Evolutionary conservation across 2,113 vertebrate species (phyloP).

Genomic region (Bungarus multicinctus): DNA sequence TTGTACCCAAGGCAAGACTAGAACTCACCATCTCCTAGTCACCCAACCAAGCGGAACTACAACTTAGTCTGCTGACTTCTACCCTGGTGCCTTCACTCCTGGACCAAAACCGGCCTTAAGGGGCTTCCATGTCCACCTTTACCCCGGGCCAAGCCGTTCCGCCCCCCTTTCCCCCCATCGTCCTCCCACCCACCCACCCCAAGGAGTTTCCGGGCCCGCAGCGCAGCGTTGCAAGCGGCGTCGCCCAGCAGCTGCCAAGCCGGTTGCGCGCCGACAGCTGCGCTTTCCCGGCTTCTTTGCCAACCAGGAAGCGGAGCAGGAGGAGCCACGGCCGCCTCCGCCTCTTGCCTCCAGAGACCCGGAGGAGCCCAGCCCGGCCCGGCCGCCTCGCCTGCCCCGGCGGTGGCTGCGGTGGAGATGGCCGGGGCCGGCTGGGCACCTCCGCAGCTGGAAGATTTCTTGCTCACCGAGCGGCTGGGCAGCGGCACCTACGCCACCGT

Average conservation of each 20-base stretch:
- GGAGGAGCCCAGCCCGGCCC: too few species aligned
- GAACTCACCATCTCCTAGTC: too few species aligned
- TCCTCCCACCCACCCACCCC: not conserved
- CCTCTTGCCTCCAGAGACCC: not conserved
- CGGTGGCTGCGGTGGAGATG: slow-evolving; percentile 19
- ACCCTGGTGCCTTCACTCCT: not conserved
- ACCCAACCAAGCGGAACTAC: too few species aligned
- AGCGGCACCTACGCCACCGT: slow-evolving; percentile 93
- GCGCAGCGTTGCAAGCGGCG: not conserved
- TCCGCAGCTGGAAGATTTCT: slow-evolving; percentile 84
- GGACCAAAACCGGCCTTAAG: not conserved
- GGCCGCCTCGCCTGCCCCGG: not conserved
- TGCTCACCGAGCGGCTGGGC: slow-evolving; percentile 91
- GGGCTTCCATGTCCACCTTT: not conserved
- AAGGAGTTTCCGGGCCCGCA: not conserved
- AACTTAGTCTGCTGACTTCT: too few species aligned
- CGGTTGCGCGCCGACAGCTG: not conserved
- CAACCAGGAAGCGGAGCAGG: not conserved
- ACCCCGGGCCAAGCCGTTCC: not conserved
- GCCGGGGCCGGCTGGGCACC: slow-evolving; percentile 75
- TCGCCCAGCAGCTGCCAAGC: not conserved
- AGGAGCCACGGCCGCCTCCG: not conserved
- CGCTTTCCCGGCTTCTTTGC: not conserved
- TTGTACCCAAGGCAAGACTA: too few species aligned
- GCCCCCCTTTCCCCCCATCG: not conserved